Evolutionary conservation across 1,140 invertebrate species (phyloP), one percentile per base, ranked within the genome.

Genomic region (Heterodera schachtii): DNA sequence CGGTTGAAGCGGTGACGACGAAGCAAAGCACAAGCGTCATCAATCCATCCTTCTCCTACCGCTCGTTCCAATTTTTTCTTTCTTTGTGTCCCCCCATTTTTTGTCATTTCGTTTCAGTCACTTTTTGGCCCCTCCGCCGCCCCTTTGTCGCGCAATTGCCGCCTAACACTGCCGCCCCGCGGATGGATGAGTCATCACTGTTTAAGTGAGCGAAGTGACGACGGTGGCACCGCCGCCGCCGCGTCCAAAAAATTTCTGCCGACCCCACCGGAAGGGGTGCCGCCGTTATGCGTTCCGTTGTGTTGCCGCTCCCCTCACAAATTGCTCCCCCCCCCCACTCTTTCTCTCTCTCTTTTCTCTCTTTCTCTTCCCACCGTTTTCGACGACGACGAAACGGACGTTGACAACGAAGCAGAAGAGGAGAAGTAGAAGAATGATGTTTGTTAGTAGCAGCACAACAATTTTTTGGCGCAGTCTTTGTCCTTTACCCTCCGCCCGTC

Each of bases 381-480:
- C 49, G 49, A 11, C 49, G 49, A 11, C 4, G 49, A 11, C 49
- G 49, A 8, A 8, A 13, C 49, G 8, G 5, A 13, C 49, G 49
- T 5, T 52, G 49, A 11, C 13, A 13, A 8, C 13, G 49, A 8
- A 11, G 49, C 49, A 11, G 49, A 52, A 52, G 49, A 8, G 49
- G 49, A 8, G 49, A 52, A 16, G 57, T 16, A 19, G 19, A 60
- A 13, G 11, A 60, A 19, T 11, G 11, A 52, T 52, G 19, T 13
- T 60, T 60, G 0, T 60, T 60, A 16, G 31, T 1, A 31, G 31
- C 0, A 31, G 31, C 1, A 60, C 11, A 13, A 60, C 57, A 16
- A 60, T 60, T 60, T 60, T 60, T 71, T 71, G 31, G 69, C 69
- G 69, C 69, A 71, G 69, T 71, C 69, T 71, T 71, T 71, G 69